These are phyloP conservation scores for Leguminivora glycinivorella DNA, from an alignment of 1,140 invertebrate genomes.

Conservation along the genomic window DNA sequence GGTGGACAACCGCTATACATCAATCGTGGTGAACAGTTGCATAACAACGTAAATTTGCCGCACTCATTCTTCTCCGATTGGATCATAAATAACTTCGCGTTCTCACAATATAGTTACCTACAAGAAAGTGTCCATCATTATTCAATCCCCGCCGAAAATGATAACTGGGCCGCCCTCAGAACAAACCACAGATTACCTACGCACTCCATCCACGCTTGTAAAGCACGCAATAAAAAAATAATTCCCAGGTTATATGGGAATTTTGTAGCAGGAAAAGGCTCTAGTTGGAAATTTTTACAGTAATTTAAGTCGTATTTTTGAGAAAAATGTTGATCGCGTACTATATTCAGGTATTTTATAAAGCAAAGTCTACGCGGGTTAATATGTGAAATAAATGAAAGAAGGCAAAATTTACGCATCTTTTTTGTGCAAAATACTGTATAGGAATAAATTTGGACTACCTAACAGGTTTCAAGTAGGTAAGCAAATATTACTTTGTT, in stretches of 20 bases:
- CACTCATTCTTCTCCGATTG: constrained; percentile 3
- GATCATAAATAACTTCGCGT: constrained; percentile 24
- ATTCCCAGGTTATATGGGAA: too few species aligned
- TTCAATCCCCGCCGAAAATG: constrained; percentile 9
- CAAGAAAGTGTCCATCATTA: constrained; percentile 1
- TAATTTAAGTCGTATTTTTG: too few species aligned
- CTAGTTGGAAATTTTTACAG: not conserved
- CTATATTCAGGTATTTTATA: not conserved
- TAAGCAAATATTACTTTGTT: not conserved
- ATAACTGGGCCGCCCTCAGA: constrained; percentile 10
- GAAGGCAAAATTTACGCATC: not conserved
- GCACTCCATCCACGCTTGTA: not conserved
- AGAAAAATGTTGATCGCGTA: not conserved
- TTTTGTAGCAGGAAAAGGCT: not conserved
- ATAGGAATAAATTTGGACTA: not conserved
- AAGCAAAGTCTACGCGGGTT: not conserved
- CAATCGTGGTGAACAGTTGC: constrained; percentile 17
- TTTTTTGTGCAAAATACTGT: constrained; percentile 11
- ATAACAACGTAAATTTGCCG: constrained; percentile 5
- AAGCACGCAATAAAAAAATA: too few species aligned
- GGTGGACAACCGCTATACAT: constrained; percentile 19
- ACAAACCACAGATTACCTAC: not conserved
- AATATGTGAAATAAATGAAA: not conserved
- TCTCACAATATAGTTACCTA: constrained; percentile 1
- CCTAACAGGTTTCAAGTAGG: not conserved